A percentile compares a stretch with the other conserved stretches of the same genome.
These are phyloP conservation scores for Clistopyga incitator DNA, from an alignment of 2,888 invertebrate genomes.

Conservation along the genomic window DNA sequence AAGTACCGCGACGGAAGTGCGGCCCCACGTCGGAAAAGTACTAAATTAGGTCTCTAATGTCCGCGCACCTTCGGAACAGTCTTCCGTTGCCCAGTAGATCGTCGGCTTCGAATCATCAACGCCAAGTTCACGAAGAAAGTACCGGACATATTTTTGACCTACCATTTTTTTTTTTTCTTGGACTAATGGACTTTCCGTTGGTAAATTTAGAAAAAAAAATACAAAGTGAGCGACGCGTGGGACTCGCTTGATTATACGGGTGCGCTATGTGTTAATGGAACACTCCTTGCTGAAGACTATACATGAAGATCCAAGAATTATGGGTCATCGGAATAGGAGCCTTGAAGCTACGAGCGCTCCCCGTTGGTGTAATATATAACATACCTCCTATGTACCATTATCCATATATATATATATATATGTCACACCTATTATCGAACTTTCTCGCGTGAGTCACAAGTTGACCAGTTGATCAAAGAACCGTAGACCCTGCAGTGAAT, in stretches of 20 bases:
- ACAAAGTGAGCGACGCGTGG: conserved; percentile 23
- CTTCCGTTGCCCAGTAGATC: background rate
- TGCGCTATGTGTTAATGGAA: conserved; percentile 41
- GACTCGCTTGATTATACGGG: conserved; percentile 30
- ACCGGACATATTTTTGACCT: background rate
- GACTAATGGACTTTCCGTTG: conserved; percentile 23
- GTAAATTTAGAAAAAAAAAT: conserved; percentile 1
- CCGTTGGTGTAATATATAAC: conserved; percentile 40
- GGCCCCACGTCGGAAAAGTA: background rate
- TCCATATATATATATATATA: conserved; percentile 7
- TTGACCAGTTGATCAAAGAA: conserved; percentile 50
- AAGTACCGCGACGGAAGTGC: background rate
- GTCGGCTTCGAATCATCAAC: conserved; percentile 4
- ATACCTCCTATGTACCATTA: background rate
- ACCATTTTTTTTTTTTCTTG: background rate
- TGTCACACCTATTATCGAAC: conserved; percentile 46
- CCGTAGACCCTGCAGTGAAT: conserved; percentile 38
- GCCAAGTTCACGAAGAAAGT: background rate
- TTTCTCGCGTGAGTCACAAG: conserved; percentile 52
- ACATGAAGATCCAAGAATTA: conserved; percentile 35
- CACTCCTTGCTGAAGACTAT: conserved; percentile 7
- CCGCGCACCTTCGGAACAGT: background rate
- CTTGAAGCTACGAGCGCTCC: conserved; percentile 21
- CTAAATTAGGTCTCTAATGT: background rate
- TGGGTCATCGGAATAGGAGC: conserved; percentile 40